Base-by-base conservation (phyloP, 2,113 vertebrate genomes). In the Gila orcuttii region DNA sequence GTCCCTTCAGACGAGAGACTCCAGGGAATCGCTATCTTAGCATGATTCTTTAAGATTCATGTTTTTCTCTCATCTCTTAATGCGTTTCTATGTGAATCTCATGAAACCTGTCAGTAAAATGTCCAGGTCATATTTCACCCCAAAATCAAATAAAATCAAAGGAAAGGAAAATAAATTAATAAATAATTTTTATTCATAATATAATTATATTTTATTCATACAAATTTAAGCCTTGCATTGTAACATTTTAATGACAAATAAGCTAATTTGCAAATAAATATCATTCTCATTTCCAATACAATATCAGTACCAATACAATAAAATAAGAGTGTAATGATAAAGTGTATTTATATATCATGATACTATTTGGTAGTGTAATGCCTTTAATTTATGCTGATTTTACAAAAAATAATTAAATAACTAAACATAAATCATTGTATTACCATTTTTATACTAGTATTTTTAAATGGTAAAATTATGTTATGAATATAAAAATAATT, bases 41-140 rank as follows among this genome's bases (percentile, higher is more conserved):
- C 66, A 84, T 68, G 77, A 74, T 36, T 84, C 85, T 78, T 78
- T 60, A 71, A 77, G 19, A 42, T 33, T 64, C 25, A 57, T 57
- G 42, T 4, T 42, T 12, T 64, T 4, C n/a, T 6, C n/a, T 66
- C 23, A 12, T 50, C 23, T 42, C 50, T 13, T 42, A 25, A 21
- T 59, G 47, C 6, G 2, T 71, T 59, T 25, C 52, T 28, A 1
- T 25, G 42, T 28, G n/a, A 28, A 66, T 47, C n/a, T 25, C 17
- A 47, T 25, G 4, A 50, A 81, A 50, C 36, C 68, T 42, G 21
- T 12, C 36, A 12, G 36, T 39, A 23, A 11, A 8, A 64, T 47
- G 12, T 31, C 3, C 31, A 60, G n/a, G 39, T 28, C 73, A 25
- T 19, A 76, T 31, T 1, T 80, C 23, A 80, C 33, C 23, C n/a